Conservation (phyloP, 1,140 invertebrate genomes). For the Parasteatoda tepidariorum region DNA sequence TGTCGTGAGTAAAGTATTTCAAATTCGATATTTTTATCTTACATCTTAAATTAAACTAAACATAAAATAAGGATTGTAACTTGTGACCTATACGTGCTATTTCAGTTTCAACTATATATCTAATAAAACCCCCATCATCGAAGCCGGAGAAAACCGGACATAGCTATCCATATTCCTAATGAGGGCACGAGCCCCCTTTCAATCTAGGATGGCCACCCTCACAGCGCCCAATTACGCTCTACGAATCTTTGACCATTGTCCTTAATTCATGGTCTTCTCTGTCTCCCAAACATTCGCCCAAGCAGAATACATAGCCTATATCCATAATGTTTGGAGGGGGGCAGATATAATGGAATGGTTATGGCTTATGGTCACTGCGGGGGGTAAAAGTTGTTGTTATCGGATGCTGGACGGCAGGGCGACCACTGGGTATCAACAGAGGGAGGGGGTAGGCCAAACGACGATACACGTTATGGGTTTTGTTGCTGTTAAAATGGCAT, state of each 20-base stretch:
- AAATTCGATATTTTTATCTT: too few relatives aligned
- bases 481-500: conserved; percentile 29
- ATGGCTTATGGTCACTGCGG: conserved; percentile 53
- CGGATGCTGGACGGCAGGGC: conserved; percentile 31
- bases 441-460: neutral
- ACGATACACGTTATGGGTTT: conserved; percentile 23
- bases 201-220: neutral
- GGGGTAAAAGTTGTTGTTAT: conserved; percentile 41
- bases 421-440: neutral
- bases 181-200: conserved; percentile 47
- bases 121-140: neutral
- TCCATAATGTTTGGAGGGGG: neutral
- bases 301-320: conserved; percentile 10
- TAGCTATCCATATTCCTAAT: conserved; percentile 33
- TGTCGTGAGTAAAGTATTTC: too few relatives aligned
- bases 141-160: conserved; percentile 3
- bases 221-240: conserved; percentile 27
- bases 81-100: too few relatives aligned
- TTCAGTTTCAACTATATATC: too few relatives aligned
- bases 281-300: neutral
- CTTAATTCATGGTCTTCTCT: neutral
- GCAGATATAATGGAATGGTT: conserved; percentile 43
- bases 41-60: too few relatives aligned
- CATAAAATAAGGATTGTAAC: too few relatives aligned
- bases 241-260: conserved; percentile 31